Conservation (phyloP, 23 tunicate genomes). For the Halocynthia aurantium region DNA sequence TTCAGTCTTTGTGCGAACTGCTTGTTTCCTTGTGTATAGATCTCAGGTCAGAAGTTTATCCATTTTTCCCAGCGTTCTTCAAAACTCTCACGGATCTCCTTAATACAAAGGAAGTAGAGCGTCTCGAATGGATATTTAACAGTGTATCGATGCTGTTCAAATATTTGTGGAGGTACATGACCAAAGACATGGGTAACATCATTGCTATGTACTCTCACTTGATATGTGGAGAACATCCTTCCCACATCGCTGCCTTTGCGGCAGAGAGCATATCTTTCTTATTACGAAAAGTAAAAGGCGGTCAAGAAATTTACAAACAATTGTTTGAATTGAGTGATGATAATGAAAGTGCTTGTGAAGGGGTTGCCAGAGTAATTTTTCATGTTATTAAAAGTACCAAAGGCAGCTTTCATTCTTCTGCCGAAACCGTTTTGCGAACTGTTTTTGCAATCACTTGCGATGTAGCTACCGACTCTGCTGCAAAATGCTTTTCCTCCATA, state of each 20-base stretch:
- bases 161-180: constrained; percentile 57
- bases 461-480: no score
- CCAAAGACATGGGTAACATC: constrained; percentile 64
- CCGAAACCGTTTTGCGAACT: constrained; percentile 28
- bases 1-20: constrained; percentile 65
- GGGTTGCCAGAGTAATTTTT: constrained; percentile 46
- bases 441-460: no score
- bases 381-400: constrained; percentile 43
- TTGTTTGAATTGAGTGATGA: constrained; percentile 31
- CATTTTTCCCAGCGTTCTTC: constrained; percentile 54
- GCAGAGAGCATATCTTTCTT: constrained; percentile 82
- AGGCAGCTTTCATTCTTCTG: constrained; percentile 41
- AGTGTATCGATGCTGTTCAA: constrained; percentile 59
- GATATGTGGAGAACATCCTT: constrained; percentile 42
- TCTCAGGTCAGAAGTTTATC: constrained; percentile 74
- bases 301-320: constrained; percentile 19
- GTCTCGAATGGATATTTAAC: constrained; percentile 70
- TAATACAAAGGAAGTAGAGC: constrained; percentile 56
- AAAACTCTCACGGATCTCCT: constrained; percentile 38
- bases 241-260: constrained; percentile 69
- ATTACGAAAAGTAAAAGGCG: constrained; percentile 52
- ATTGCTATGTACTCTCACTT: constrained; percentile 36
- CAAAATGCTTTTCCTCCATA: no score
- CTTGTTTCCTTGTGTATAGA: constrained; percentile 64
- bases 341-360: constrained; percentile 8